Base-by-base conservation (phyloP, 1,140 invertebrate genomes). In the Heliconius congener region DNA sequence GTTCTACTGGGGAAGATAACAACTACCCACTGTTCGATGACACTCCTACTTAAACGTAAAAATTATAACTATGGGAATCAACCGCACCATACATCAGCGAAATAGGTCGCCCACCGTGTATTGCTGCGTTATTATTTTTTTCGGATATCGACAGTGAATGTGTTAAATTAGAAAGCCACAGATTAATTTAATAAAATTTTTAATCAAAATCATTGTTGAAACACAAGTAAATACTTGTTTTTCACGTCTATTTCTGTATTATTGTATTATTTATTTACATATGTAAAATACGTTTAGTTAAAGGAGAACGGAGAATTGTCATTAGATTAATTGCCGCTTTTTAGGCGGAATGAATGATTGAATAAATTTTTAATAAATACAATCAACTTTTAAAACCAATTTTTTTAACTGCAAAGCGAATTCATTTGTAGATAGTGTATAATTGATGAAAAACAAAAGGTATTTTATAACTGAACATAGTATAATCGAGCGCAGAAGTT, bases 391-490 rank as follows among this genome's bases (percentile, higher is more conserved):
- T 9, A 27, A 30, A 57, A 66, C 11, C 13, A 66, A 27, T 13
- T 60, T 27, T 66, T 30, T 3, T 27, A 27, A 6, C 30, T 27
- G 30, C 60, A 66, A 66, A 66, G 13, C 60, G 23, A 66, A 30
- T 30, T 27, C 60, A 66, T 66, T 27, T 30, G 60, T 66, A 66
- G 55, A 57, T 23, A 30, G 23, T 30, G 60, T 27, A 60, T 60
- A 66, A 66, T 66, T 66, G 23, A 66, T 66, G 23, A 66, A 66
- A 66, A 27, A 30, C 60, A 66, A 18, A 66, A 30, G 60, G 60
- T 66, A 66, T 66, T 66, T 66, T 30, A 66, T 30, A 27, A 27
- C 11, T 16, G 27, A 66, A 66, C 23, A 5, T 27, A 66, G 60
- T 30, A 66, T 13, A 27, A 66, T 66, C 11, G 60, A 30, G 60